phyloP scores from a whole-genome alignment of 2,113 vertebrate genomes.

The Lampris incognitus region DNA sequence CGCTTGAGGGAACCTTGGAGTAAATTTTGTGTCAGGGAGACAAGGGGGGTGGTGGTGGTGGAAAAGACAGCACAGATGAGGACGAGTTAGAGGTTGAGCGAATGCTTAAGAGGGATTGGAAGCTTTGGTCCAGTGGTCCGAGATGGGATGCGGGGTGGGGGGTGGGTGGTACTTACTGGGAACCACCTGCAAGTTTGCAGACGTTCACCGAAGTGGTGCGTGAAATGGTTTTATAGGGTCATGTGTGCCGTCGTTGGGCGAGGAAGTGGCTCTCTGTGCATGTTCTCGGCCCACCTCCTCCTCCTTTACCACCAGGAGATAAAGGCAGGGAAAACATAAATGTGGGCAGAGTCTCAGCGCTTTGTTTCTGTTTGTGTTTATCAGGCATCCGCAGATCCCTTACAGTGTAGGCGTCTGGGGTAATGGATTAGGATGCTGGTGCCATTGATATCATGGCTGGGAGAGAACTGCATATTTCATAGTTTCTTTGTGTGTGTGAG shows the following conservation, averaged over 20 bases:
- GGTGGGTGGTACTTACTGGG: neutral
- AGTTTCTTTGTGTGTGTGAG: conserved; percentile 70
- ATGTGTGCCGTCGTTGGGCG: conserved; percentile 34
- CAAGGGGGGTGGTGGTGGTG: neutral
- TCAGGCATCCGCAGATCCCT: conserved; percentile 77
- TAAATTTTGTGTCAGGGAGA: conserved; percentile 48
- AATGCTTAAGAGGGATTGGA: conserved; percentile 5
- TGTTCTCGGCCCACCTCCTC: conserved; percentile 42
- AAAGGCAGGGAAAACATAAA: conserved; percentile 65
- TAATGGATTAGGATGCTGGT: conserved; percentile 79
- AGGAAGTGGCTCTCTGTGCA: conserved; percentile 35
- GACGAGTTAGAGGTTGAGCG: neutral
- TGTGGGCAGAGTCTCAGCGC: conserved; percentile 74
- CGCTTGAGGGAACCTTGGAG: conserved; percentile 30
- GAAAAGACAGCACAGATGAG: conserved; percentile 25
- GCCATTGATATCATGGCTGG: conserved; percentile 71
- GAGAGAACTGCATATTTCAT: conserved; percentile 71
- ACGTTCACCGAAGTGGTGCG: conserved; percentile 25
- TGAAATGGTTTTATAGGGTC: conserved; percentile 49
- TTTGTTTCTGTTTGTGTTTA: conserved; percentile 79
- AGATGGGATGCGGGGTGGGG: conserved; percentile 1
- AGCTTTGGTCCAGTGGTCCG: neutral
- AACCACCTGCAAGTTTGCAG: conserved; percentile 27
- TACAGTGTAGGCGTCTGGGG: conserved; percentile 76
- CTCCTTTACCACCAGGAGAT: conserved; percentile 36